These are phyloP conservation scores for Microtus montanus DNA, from an alignment of 2,113 vertebrate species.

Conservation along the genomic window DNA sequence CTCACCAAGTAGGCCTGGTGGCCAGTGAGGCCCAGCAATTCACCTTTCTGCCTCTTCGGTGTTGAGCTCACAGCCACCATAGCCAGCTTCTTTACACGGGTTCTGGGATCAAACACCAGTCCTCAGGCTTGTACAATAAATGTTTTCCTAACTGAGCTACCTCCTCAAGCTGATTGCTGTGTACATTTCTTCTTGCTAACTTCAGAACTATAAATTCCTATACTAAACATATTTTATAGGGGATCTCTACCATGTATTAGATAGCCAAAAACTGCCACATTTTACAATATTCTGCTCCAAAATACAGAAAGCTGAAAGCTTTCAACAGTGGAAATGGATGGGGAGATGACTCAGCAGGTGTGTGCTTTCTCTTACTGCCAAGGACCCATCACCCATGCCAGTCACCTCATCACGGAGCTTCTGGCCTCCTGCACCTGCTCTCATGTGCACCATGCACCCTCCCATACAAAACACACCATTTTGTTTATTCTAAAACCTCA, in stretches of 20 bases:
- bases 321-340: not conserved
- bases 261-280: not conserved
- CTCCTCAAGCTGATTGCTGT: not conserved
- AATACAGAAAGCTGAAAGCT: not conserved
- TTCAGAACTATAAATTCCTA: not conserved
- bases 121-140: not conserved
- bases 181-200: not conserved
- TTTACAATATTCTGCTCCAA: not conserved
- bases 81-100: not conserved
- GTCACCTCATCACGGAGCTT: not conserved
- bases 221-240: not conserved
- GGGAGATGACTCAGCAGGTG: not conserved
- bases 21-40: not conserved
- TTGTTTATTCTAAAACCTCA: not conserved
- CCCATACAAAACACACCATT: not conserved
- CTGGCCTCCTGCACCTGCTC: not conserved
- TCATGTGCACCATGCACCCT: not conserved
- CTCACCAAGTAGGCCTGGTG: not conserved
- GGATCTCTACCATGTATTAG: not conserved
- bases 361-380: not conserved
- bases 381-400: not conserved
- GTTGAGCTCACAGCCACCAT: not conserved
- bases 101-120: not conserved
- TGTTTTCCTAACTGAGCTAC: not conserved
- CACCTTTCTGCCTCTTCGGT: not conserved